phyloP scores from a whole-genome alignment of 2,888 invertebrate species.

The Alviniconcha strummeri region DNA sequence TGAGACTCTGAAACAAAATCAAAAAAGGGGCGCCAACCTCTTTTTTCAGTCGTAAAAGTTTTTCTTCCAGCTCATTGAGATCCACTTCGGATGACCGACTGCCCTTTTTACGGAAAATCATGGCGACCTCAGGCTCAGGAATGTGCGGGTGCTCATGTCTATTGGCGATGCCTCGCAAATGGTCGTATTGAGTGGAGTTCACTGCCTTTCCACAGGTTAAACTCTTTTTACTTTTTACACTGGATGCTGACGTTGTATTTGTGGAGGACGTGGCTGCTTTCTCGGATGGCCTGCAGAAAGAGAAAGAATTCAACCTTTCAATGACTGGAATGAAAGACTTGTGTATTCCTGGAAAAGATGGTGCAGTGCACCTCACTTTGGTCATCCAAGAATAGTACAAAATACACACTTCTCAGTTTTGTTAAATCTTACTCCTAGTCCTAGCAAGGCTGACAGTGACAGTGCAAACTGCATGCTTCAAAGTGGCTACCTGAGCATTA shows the following conservation, averaged over 20 bases:
- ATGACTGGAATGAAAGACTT: too few relatives aligned
- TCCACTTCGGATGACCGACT: conserved; percentile 66
- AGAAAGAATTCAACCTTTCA: too few relatives aligned
- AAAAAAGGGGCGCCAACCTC: conserved; percentile 4
- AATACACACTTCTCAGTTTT: too few relatives aligned
- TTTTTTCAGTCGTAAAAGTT: conserved; percentile 47
- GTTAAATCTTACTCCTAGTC: too few relatives aligned
- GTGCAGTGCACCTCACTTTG: too few relatives aligned
- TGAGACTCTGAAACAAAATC: too few relatives aligned
- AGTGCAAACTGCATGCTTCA: too few relatives aligned
- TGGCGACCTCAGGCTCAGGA: conserved; percentile 82
- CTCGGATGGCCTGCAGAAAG: not conserved
- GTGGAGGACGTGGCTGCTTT: conserved; percentile 21
- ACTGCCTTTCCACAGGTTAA: conserved; percentile 84
- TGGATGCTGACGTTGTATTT: conserved; percentile 21
- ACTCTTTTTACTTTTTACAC: conserved; percentile 40
- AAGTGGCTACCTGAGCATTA: too few relatives aligned
- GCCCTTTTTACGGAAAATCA: conserved; percentile 69
- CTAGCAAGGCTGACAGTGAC: too few relatives aligned
- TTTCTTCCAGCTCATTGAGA: conserved; percentile 67
- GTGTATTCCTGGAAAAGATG: too few relatives aligned
- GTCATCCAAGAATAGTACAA: not conserved
- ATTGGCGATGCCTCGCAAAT: conserved; percentile 83
- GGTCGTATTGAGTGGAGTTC: conserved; percentile 92
- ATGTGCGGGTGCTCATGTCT: conserved; percentile 87